These are phyloP conservation scores for Orchestes rusci DNA, from an alignment of 2,888 invertebrate genomes.

Conservation along the genomic window DNA sequence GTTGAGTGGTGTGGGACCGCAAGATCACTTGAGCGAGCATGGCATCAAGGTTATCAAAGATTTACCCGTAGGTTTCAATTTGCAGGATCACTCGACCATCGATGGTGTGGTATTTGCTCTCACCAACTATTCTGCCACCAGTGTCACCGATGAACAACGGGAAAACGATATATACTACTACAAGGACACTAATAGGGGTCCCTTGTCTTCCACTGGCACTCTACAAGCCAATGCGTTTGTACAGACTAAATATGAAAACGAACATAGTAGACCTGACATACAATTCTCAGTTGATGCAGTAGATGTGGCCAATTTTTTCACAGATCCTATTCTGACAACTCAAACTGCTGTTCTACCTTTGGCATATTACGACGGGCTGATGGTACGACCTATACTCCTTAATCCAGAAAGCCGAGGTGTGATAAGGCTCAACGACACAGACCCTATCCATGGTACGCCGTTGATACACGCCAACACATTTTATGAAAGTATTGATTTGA, in stretches of 20 bases:
- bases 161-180: constrained; percentile 45
- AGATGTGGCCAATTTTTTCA: constrained; percentile 51
- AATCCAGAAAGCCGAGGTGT: constrained; percentile 58
- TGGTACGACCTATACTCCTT: constrained; percentile 55
- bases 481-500: constrained; percentile 55
- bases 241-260: constrained; percentile 49
- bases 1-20: constrained; percentile 61
- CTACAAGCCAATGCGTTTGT: constrained; percentile 55
- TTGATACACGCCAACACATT: constrained; percentile 66
- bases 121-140: constrained; percentile 50
- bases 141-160: constrained; percentile 41
- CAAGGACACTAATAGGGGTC: constrained; percentile 45
- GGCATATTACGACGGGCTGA: constrained; percentile 56
- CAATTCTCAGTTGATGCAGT: constrained; percentile 58
- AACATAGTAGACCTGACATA: constrained; percentile 52
- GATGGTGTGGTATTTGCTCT: constrained; percentile 51
- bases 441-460: constrained; percentile 67
- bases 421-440: constrained; percentile 55
- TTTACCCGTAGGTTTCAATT: constrained; percentile 63
- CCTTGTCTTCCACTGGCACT: constrained; percentile 50
- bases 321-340: constrained; percentile 47
- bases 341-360: constrained; percentile 48
- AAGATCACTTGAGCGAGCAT: constrained; percentile 46
- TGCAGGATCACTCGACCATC: constrained; percentile 68
- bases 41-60: constrained; percentile 54